Base-by-base conservation (phyloP, 2,113 vertebrate genomes). In the Cheirogaleus medius region DNA sequence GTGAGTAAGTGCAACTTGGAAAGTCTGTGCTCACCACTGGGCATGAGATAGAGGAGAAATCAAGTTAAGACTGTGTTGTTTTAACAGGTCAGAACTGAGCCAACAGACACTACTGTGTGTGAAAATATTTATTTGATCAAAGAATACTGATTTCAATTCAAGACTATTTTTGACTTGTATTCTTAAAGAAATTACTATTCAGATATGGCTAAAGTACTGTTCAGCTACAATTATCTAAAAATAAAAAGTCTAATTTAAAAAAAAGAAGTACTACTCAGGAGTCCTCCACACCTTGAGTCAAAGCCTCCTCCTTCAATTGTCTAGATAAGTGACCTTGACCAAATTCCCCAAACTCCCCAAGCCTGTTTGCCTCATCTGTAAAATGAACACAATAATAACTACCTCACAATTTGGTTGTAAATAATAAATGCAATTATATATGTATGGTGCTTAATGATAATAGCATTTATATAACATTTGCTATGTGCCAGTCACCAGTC, bases 371-470 rank as follows among this genome's bases (percentile, higher is more conserved):
- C 78, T 93, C 83, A 90, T 68, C 82, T 87, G 39, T 86, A 90
- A 97, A 94, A 94, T 91, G 71, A 87, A 73, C 86, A 90, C 87
- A 93, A 21, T 92, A 91, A 95, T 49, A 95, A 97, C 60, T 68
- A 89, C 88, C 44, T 97, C 85, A 89, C 8, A 32, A 12, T 83
- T 88, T 94, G 54, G 37, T 82, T 87, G 44, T 94, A 89, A 96
- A 90, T 96, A 92, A 92, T 63, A 95, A 74, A 94, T 77, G 74
- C 56, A 95, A 96, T 95, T 89, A 96, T 52, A 47, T 4, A 69
- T 49, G 47, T 49, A 42, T 23, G 64, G 56, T 78, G 47, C 42
- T 94, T 88, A 77, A 91, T 63, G 76, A 56, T 77, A 94, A 88
- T 85, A 92, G 14, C 87, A 91, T 94, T 96, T 97, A 52, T 14